Evolutionary conservation across 2,113 vertebrate genomes (phyloP), one percentile per base, ranked within the genome.

Genomic region (Coryphaenoides rupestris): DNA sequence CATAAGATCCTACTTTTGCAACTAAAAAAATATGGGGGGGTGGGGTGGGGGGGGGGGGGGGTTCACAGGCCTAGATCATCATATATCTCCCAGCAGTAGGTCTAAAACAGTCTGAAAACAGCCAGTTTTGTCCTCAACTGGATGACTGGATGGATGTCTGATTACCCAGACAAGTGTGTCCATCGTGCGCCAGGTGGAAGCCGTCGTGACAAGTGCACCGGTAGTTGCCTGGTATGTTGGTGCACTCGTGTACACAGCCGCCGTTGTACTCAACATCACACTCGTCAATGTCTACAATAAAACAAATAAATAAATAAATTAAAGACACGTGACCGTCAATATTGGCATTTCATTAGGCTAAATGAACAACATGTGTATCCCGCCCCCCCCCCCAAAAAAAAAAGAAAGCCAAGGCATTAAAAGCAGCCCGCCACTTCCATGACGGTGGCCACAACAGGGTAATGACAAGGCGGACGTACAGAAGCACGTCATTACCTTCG

Each of bases 101-200:
- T n/a, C 24, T 26, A 26, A 3, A 26, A n/a, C n/a, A 26, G 24
- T 26, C 3, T 3, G 33, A 40, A 7, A 12, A 40, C 33, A 40
- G 9, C 9, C 33, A 9, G 33, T 40, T 40, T 40, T 40, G 6
- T n/a, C 33, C 33, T 7, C 2, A 12, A 40, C 33, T 40, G 9
- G 9, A 40, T 12, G n/a, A 40, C 33, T 40, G 33, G 13, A 40
- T 12, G 1, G 2, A 2, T 40, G 2, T 72, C 93, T 95, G n/a
- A n/a, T n/a, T 90, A 98, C 96, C 96, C n/a, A 98, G 87, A 86
- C 97, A 99, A 84, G 98, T 98, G 82, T 97, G 96, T 72, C 97
- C 97, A 23, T 99, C 95, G 1, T 97, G 93, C 58, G 94, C 95
- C 90, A 98, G 84, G 90, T 92, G 92, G 84, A 99, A 99, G 53